These are phyloP conservation scores for Petrocephalus microphthalmus DNA, from an alignment of 2,113 vertebrate species.

Conservation along the genomic window DNA sequence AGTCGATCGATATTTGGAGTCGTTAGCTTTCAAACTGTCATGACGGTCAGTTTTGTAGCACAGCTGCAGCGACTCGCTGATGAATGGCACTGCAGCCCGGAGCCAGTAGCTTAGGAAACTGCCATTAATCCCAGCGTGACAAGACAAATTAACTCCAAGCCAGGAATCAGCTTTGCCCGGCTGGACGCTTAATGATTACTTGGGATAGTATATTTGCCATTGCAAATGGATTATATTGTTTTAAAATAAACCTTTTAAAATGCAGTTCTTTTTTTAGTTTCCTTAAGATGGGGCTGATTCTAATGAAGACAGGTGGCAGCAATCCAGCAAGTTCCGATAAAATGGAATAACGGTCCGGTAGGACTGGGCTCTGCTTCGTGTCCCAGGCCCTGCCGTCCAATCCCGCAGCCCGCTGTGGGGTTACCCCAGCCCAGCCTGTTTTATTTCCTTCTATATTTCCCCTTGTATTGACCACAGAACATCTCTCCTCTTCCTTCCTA, in stretches of 20 bases:
- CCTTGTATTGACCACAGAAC: neutral
- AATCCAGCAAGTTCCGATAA: neutral
- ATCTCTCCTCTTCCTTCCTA: neutral
- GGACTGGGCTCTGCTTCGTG: neutral
- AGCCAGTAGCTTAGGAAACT: slow-evolving; percentile 4
- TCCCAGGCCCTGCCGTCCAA: neutral
- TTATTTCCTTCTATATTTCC: neutral
- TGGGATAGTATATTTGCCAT: neutral
- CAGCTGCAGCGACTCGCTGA: neutral
- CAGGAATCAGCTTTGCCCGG: neutral
- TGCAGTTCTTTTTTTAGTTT: neutral
- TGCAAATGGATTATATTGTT: neutral
- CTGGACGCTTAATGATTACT: neutral
- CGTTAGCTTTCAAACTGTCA: slow-evolving; percentile 8
- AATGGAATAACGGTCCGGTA: neutral
- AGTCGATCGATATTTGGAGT: neutral
- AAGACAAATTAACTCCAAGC: neutral
- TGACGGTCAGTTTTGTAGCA: neutral
- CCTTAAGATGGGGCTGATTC: neutral
- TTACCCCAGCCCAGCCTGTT: neutral
- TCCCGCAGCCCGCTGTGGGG: neutral
- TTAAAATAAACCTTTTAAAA: slow-evolving; percentile 3
- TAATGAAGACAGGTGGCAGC: neutral
- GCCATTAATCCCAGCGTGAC: slow-evolving; percentile 8
- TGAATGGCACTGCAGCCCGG: slow-evolving; percentile 1